Evolutionary conservation across 2,888 invertebrate species (phyloP).

Genomic region (Drosophila diplacantha): DNA sequence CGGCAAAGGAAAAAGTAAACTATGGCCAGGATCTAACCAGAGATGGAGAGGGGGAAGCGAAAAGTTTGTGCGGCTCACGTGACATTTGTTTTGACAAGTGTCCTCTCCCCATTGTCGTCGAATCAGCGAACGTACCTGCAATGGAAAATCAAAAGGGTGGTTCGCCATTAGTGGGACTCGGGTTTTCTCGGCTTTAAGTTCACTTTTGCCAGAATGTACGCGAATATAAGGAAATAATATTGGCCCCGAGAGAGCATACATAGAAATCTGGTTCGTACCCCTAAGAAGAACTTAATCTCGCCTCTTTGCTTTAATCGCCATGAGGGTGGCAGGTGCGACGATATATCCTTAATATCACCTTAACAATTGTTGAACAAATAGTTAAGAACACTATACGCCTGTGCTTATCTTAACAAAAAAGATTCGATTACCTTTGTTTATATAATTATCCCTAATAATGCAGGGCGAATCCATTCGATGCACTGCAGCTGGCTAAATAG

Average conservation of each 20-base stretch:
- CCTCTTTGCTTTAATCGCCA: too few relatives aligned
- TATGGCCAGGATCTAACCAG: slow-evolving; percentile 10
- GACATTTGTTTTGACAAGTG: slow-evolving; percentile 62
- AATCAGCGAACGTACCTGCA: slow-evolving; percentile 60
- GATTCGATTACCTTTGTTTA: too few relatives aligned
- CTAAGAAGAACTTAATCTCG: too few relatives aligned
- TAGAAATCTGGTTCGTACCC: too few relatives aligned
- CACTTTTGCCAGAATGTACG: not conserved
- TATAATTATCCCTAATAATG: not conserved
- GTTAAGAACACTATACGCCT: too few relatives aligned
- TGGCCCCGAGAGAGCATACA: too few relatives aligned
- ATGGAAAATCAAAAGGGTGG: slow-evolving; percentile 16
- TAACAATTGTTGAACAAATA: not conserved
- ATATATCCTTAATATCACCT: not conserved
- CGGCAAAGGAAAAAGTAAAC: slow-evolving; percentile 19
- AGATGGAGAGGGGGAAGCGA: slow-evolving; percentile 6
- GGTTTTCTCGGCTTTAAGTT: not conserved
- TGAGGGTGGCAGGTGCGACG: accelerated
- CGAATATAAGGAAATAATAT: not conserved
- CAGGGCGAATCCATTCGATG: not conserved
- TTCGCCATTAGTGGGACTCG: slow-evolving; percentile 2
- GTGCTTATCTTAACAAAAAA: too few relatives aligned
- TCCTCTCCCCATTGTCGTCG: slow-evolving; percentile 41
- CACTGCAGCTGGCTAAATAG: not conserved
- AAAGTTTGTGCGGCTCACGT: slow-evolving; percentile 56